Conservation (phyloP, 30 jellyfish, hydroid and myxozoan species). For the Turritopsis dohrnii region DNA sequence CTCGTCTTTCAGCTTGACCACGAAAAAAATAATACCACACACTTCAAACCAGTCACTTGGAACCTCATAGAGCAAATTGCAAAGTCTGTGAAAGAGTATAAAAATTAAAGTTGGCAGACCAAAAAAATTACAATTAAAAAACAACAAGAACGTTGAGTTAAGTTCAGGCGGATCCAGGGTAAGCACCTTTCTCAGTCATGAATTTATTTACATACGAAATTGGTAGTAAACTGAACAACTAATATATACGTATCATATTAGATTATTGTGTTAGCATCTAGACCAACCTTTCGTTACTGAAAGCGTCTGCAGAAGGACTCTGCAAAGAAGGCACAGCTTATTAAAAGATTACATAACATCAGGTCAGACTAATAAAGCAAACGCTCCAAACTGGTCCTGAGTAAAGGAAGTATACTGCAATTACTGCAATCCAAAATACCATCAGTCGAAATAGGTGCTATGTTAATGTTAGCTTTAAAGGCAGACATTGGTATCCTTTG, state of each 20-base stretch:
- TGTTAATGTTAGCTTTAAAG: not conserved
- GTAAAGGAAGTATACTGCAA: not conserved
- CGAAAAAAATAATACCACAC: too few species aligned
- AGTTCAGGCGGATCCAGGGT: not conserved
- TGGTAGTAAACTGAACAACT: not conserved
- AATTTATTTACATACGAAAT: not conserved
- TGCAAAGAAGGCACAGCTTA: not conserved
- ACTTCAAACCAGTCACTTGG: too few species aligned
- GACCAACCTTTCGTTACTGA: not conserved
- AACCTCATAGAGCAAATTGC: too few species aligned
- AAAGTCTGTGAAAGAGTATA: too few species aligned
- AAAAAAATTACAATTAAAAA: too few species aligned
- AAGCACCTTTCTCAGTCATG: not conserved
- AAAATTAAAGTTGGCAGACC: too few species aligned
- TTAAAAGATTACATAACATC: not conserved
- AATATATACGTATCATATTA: too few species aligned
- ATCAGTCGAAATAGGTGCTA: not conserved
- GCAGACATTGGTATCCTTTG: not conserved
- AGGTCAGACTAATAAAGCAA: not conserved
- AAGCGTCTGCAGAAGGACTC: not conserved
- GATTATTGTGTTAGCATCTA: not conserved
- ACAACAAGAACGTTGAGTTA: not conserved
- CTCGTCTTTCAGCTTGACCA: too few species aligned
- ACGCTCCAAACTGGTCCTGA: not conserved
- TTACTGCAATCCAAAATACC: not conserved